Percentiles rank a stretch among this genome's conserved stretches.
These are phyloP conservation scores for Platanista minor DNA, from an alignment of 2,113 vertebrate genomes.

Conservation along the genomic window DNA sequence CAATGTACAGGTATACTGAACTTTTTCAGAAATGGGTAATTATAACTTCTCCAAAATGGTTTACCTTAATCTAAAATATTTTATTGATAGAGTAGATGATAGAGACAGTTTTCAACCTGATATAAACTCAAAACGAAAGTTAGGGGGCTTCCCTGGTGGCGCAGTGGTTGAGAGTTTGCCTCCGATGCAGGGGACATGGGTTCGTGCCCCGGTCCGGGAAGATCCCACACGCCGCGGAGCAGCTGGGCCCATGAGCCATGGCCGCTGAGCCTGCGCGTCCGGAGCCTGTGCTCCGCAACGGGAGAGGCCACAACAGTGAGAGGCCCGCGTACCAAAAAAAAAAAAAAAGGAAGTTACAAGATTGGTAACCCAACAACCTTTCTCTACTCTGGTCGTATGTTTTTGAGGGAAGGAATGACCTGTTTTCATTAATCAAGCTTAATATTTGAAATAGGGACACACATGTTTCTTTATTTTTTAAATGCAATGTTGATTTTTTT, in stretches of 20 bases:
- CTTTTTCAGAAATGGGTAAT: neutral
- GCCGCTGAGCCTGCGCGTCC: no score
- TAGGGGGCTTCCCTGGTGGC: no score
- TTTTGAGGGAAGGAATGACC: neutral
- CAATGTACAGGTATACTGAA: neutral
- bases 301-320: no score
- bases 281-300: no score
- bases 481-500: neutral
- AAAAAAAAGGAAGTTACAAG: no score
- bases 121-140: neutral
- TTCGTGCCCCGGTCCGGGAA: no score
- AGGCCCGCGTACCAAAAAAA: no score
- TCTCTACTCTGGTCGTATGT: neutral
- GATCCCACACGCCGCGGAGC: no score
- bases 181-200: no score
- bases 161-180: no score
- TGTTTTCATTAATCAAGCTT: neutral
- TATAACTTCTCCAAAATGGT: neutral
- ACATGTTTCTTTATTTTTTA: neutral
- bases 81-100: neutral
- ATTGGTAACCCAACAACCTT: neutral
- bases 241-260: no score
- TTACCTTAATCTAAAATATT: constrained; percentile 13
- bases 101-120: neutral
- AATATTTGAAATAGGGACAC: neutral